Conservation (phyloP, 2,113 vertebrate genomes). For the Cavia aperea region DNA sequence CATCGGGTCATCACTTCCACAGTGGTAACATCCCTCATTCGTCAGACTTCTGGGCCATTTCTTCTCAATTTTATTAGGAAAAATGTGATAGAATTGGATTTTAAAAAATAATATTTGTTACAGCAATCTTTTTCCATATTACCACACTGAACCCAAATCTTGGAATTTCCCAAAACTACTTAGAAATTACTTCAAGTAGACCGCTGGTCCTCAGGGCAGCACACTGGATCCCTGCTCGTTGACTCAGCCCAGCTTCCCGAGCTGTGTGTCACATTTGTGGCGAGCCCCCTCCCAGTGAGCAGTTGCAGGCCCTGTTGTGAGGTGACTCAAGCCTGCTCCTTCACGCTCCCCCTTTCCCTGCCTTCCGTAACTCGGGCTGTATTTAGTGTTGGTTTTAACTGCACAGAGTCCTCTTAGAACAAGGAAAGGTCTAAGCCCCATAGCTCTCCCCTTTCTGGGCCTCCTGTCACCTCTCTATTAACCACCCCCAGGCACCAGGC, state of each 20-base stretch:
- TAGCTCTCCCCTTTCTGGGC: not conserved
- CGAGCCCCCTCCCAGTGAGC: not conserved
- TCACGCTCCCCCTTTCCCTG: not conserved
- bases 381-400: not conserved
- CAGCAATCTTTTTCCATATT: constrained; percentile 53
- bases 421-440: not conserved
- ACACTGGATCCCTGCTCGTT: not conserved
- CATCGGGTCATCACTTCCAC: constrained; percentile 57
- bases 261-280: not conserved
- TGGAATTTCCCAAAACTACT: constrained; percentile 55
- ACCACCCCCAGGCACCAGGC: too few species aligned
- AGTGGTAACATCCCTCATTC: constrained; percentile 47
- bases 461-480: not conserved
- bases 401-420: not conserved
- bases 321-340: not conserved
- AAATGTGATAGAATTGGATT: constrained; percentile 48
- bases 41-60: constrained; percentile 44
- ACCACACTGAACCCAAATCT: constrained; percentile 42
- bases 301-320: fast-evolving
- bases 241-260: constrained; percentile 23
- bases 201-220: constrained; percentile 45
- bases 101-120: constrained; percentile 51
- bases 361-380: not conserved
- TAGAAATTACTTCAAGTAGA: constrained; percentile 51
- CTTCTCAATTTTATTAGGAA: constrained; percentile 51